phyloP scores from a whole-genome alignment of 2,797 vertebrate genomes.

The Poecilia velifera region DNA sequence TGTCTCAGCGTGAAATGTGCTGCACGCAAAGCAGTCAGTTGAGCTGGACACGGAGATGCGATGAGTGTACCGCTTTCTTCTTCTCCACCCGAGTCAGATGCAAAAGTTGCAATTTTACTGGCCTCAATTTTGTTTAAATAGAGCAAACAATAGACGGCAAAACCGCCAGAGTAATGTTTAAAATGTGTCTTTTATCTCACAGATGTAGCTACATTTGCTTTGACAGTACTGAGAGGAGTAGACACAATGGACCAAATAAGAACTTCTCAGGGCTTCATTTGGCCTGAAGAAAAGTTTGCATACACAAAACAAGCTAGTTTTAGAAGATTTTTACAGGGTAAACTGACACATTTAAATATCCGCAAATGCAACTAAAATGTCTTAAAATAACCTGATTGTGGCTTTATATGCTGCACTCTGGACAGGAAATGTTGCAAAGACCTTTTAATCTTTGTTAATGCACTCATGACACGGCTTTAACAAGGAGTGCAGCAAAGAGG shows the following conservation, averaged over 20 bases:
- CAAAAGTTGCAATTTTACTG: no score
- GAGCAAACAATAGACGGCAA: no score
- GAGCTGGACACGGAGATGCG: no score
- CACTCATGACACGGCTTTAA: not conserved
- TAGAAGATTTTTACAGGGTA: not conserved
- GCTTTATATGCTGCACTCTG: not conserved
- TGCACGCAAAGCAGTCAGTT: no score
- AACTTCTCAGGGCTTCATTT: slow-evolving; percentile 20
- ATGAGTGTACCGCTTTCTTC: no score
- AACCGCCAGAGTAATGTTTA: no score
- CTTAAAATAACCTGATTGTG: not conserved
- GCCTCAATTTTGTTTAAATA: no score
- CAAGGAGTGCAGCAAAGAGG: not conserved
- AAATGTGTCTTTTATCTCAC: no score
- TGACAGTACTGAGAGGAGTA: not conserved
- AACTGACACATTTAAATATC: not conserved
- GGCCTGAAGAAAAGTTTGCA: not conserved
- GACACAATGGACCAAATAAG: not conserved
- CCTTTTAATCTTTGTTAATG: not conserved
- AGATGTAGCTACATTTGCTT: no score
- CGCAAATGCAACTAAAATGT: not conserved
- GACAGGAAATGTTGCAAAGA: not conserved
- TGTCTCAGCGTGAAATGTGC: no score
- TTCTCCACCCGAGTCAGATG: no score
- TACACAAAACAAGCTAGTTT: not conserved